These are phyloP conservation scores for Mormyrops attenuatus DNA, from an alignment of 2,797 vertebrate genomes.

Conservation along the genomic window DNA sequence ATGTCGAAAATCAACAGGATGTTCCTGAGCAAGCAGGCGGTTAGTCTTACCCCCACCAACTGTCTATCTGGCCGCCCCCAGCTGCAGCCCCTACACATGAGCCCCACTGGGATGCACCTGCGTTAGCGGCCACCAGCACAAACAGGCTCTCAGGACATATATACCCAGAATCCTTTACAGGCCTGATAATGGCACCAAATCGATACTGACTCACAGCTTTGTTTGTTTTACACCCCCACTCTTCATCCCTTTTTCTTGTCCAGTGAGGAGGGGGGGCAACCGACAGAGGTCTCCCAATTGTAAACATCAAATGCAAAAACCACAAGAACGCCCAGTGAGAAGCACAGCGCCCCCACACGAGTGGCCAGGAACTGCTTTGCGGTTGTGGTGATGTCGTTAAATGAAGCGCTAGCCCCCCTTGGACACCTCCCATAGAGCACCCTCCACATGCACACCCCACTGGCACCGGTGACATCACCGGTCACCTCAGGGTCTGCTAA, in stretches of 20 bases:
- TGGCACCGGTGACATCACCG: background rate
- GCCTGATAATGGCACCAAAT: constrained; percentile 53
- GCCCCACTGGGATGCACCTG: constrained; percentile 29
- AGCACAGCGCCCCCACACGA: background rate
- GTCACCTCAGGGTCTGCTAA: constrained; percentile 33
- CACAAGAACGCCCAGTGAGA: constrained; percentile 19
- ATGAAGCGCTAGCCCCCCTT: constrained; percentile 38
- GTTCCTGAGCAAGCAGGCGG: background rate
- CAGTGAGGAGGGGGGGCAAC: background rate
- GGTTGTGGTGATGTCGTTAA: constrained; percentile 42
- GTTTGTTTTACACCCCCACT: constrained; percentile 44
- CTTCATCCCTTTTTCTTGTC: constrained; percentile 22
- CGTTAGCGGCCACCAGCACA: background rate
- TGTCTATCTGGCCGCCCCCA: background rate
- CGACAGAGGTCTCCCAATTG: background rate
- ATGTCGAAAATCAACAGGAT: background rate
- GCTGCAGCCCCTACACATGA: constrained; percentile 12
- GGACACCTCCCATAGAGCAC: background rate
- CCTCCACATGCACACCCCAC: background rate
- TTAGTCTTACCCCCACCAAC: background rate
- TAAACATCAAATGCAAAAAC: constrained; percentile 34
- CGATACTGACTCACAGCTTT: constrained; percentile 51
- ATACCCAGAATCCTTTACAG: constrained; percentile 20
- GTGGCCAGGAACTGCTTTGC: background rate
- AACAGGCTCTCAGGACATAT: background rate